These are phyloP conservation scores for Chaenogobius annularis DNA, from an alignment of 2,113 vertebrate genomes.

Conservation along the genomic window DNA sequence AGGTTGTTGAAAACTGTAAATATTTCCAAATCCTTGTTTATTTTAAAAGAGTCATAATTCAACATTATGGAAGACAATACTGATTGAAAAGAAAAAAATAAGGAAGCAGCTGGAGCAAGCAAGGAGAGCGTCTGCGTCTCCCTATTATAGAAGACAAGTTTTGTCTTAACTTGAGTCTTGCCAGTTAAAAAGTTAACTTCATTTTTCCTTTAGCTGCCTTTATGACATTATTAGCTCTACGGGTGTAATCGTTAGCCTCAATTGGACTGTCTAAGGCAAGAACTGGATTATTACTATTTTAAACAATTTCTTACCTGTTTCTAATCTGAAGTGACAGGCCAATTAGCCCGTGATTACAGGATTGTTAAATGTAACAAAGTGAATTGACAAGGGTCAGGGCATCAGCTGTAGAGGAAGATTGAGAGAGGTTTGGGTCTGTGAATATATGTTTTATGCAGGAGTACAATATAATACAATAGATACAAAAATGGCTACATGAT, in stretches of 20 bases:
- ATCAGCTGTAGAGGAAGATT: background rate
- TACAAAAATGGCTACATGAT: background rate
- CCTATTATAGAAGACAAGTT: conserved; percentile 1
- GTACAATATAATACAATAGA: background rate
- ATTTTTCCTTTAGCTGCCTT: background rate
- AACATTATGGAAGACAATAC: no score
- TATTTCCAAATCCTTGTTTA: no score
- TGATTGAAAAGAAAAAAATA: no score
- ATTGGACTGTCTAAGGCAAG: background rate
- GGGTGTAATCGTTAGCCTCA: conserved; percentile 11
- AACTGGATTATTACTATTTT: conserved; percentile 10
- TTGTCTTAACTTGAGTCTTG: background rate
- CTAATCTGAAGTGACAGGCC: conserved; percentile 1
- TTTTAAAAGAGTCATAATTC: no score
- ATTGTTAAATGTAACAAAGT: background rate
- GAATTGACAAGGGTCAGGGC: background rate
- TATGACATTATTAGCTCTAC: conserved; percentile 7
- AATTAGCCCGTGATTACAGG: conserved; percentile 18
- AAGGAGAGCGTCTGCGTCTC: background rate
- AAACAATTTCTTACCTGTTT: conserved; percentile 4
- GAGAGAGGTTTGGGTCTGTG: background rate
- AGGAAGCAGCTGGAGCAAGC: no score
- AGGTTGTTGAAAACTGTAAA: no score
- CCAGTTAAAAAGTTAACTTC: no score
- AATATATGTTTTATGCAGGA: no score